Evolutionary conservation across 1,140 invertebrate species (phyloP).

Genomic region (Drosophila lacteicornis): DNA sequence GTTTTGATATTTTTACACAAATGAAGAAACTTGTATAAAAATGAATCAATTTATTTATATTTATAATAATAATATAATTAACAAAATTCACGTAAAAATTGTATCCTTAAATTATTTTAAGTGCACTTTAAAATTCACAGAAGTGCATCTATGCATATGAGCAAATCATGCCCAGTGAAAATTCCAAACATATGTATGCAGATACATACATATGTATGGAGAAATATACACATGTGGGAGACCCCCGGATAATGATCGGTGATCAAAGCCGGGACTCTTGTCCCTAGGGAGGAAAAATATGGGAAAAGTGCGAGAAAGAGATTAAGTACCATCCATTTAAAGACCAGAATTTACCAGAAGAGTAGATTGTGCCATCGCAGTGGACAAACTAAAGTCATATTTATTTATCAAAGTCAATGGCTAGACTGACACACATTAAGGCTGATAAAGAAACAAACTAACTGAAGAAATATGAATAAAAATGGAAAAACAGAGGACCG

Average conservation of each 20-base stretch:
- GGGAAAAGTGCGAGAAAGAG: neutral
- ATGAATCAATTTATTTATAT: no score
- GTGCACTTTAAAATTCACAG: conserved; percentile 9
- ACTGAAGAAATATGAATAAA: conserved; percentile 2
- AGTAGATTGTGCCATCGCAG: conserved; percentile 18
- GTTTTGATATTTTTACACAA: no score
- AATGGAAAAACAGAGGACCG: conserved; percentile 3
- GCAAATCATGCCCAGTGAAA: conserved; percentile 14
- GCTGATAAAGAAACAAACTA: conserved; percentile 25
- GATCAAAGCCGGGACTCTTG: conserved; percentile 25
- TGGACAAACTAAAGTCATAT: conserved; percentile 30
- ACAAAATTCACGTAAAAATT: neutral
- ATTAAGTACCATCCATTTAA: neutral
- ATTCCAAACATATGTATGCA: conserved; percentile 8
- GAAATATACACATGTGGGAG: conserved; percentile 17
- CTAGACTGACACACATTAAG: conserved; percentile 21
- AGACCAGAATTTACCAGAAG: conserved; percentile 8
- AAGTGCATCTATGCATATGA: conserved; percentile 18
- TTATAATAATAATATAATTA: neutral
- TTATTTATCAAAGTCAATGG: conserved; percentile 54
- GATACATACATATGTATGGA: neutral
- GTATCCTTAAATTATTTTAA: neutral
- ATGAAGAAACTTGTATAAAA: no score
- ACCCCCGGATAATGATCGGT: conserved; percentile 4
- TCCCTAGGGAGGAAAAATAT: neutral